These are phyloP conservation scores for Eumeta japonica DNA, from an alignment of 1,140 invertebrate genomes.

Conservation along the genomic window DNA sequence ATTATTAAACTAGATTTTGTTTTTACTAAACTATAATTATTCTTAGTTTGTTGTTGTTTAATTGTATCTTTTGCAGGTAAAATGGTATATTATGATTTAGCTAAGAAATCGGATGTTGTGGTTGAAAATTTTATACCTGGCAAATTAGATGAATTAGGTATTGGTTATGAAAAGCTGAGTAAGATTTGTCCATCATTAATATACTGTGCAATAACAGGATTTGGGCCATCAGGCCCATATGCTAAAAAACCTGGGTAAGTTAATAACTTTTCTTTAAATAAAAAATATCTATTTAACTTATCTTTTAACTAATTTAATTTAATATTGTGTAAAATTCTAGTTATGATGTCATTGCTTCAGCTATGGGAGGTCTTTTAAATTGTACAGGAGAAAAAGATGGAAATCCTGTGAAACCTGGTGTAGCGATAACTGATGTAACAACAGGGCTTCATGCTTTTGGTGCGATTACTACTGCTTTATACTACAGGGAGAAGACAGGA, in stretches of 20 bases:
- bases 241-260: slow-evolving; percentile 70
- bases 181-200: slow-evolving; percentile 77
- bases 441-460: slow-evolving; percentile 94
- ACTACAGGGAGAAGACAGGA: slow-evolving; percentile 76
- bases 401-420: slow-evolving; percentile 87
- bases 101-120: slow-evolving; percentile 78
- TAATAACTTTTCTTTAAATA: neutral
- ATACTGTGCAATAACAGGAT: slow-evolving; percentile 94
- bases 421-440: slow-evolving; percentile 89
- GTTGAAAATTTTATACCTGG: slow-evolving; percentile 96
- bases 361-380: slow-evolving; percentile 84
- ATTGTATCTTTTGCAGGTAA: slow-evolving; percentile 56
- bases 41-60: slow-evolving; percentile 4
- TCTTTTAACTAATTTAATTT: neutral
- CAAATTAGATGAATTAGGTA: slow-evolving; percentile 72
- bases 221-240: slow-evolving; percentile 86
- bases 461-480: slow-evolving; percentile 89
- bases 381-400: slow-evolving; percentile 85
- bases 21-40: too few relatives aligned
- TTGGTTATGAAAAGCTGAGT: slow-evolving; percentile 79
- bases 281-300: neutral
- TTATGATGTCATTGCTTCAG: slow-evolving; percentile 94
- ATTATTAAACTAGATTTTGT: slow-evolving; percentile 5
- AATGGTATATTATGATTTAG: slow-evolving; percentile 73
- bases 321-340: slow-evolving; percentile 27